These are phyloP conservation scores for Dasyprocta punctata DNA, from an alignment of 2,113 vertebrate species.

Conservation along the genomic window DNA sequence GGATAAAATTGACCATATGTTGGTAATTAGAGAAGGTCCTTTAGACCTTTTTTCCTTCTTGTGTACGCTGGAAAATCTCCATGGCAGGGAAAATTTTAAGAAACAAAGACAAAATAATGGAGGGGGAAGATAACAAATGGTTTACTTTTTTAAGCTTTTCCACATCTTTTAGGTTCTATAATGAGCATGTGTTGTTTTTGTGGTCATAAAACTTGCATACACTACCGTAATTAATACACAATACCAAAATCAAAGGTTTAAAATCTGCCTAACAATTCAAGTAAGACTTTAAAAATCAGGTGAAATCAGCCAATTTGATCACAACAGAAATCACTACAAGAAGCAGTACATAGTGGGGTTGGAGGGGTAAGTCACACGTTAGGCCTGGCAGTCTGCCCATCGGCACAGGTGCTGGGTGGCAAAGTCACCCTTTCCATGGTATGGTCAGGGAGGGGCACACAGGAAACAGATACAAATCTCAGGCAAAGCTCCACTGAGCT, in stretches of 20 bases:
- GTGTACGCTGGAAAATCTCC: neutral
- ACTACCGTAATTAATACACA: neutral
- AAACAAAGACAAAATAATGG: neutral
- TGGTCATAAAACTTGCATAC: neutral
- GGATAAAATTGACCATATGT: neutral
- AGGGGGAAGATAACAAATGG: neutral
- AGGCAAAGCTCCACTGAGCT: neutral
- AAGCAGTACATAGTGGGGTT: neutral
- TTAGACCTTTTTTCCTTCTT: neutral
- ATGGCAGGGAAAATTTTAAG: neutral
- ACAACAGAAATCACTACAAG: neutral
- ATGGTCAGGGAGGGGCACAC: rapidly evolving
- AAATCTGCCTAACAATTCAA: neutral
- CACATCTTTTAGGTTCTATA: neutral
- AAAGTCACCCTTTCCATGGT: rapidly evolving
- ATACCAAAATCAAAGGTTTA: neutral
- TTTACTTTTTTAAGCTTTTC: neutral
- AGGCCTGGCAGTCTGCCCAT: too few relatives aligned
- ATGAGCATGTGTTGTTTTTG: neutral
- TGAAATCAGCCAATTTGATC: neutral
- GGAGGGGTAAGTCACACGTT: too few relatives aligned
- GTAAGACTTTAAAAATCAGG: neutral
- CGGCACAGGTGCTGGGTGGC: rapidly evolving
- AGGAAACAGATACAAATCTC: neutral
- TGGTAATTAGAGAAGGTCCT: neutral